These are phyloP conservation scores for Mystacides longicornis DNA, from an alignment of 2,888 invertebrate genomes.

Conservation along the genomic window DNA sequence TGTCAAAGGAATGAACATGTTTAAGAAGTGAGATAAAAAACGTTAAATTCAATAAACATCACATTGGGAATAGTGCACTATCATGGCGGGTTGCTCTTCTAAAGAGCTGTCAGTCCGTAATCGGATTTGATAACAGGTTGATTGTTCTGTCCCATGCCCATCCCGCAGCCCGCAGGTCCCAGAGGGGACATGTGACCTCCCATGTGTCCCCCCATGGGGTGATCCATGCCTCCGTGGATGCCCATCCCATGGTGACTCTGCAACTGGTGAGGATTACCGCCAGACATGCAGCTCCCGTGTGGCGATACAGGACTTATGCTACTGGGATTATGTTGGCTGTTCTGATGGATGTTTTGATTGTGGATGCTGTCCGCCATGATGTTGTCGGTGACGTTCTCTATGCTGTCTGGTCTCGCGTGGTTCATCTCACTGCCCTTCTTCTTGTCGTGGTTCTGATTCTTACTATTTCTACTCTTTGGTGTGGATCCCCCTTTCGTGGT, in stretches of 20 bases:
- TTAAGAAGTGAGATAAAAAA: no score
- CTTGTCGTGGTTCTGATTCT: conserved; percentile 50
- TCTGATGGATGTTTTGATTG: conserved; percentile 47
- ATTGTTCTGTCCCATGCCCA: conserved; percentile 37
- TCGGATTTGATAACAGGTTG: conserved; percentile 73
- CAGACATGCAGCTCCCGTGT: conserved; percentile 41
- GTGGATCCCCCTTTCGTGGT: conserved; percentile 45
- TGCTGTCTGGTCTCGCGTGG: conserved; percentile 53
- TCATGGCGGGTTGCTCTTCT: conserved; percentile 34
- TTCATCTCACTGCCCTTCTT: conserved; percentile 46
- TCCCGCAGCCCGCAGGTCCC: conserved; percentile 44
- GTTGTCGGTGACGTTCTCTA: conserved; percentile 58
- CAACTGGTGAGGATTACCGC: conserved; percentile 49
- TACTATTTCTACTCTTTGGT: conserved; percentile 56
- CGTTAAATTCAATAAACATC: conserved; percentile 14
- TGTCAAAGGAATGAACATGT: conserved; percentile 15
- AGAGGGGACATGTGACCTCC: conserved; percentile 51
- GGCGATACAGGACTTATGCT: conserved; percentile 48
- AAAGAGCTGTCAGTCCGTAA: conserved; percentile 77
- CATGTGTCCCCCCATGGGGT: conserved; percentile 40
- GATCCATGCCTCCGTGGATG: conserved; percentile 44
- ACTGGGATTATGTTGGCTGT: conserved; percentile 42
- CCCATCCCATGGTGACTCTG: conserved; percentile 42
- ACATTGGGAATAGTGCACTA: conserved; percentile 14
- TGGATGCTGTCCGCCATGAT: conserved; percentile 51